Evolutionary conservation across 2,113 vertebrate genomes (phyloP).

Genomic region (Ornithorhynchus anatinus): DNA sequence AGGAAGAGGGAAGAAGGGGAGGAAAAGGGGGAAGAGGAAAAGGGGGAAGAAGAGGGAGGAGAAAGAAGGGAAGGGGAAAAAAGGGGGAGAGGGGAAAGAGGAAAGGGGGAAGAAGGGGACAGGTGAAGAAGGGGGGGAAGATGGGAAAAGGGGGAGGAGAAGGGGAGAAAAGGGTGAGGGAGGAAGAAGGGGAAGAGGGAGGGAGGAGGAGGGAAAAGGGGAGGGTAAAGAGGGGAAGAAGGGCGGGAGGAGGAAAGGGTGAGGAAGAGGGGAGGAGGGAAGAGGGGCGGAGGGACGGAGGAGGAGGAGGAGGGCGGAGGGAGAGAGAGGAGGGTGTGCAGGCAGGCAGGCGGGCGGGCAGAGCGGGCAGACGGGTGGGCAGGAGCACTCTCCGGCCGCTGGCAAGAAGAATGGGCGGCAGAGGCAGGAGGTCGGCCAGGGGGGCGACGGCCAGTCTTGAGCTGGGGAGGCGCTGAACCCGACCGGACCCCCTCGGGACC

Average conservation of each 20-base stretch:
- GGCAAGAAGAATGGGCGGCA: slow-evolving; percentile 49
- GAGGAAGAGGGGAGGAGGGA: too few relatives aligned
- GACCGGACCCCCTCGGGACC: slow-evolving; percentile 36
- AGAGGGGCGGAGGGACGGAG: too few relatives aligned
- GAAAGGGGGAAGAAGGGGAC: not conserved
- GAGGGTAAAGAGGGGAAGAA: too few relatives aligned
- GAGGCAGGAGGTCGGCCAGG: slow-evolving; percentile 20
- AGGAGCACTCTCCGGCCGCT: slow-evolving; percentile 12
- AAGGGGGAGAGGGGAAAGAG: not conserved
- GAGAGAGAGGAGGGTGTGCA: not conserved
- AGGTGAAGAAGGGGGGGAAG: not conserved
- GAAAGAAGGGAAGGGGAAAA: not conserved
- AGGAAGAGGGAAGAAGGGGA: not conserved
- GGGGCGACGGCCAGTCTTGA: slow-evolving; percentile 31
- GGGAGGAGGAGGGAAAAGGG: too few relatives aligned
- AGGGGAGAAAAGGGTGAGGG: too few relatives aligned
- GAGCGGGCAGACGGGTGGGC: not conserved
- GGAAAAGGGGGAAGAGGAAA: not conserved
- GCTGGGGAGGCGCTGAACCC: slow-evolving; percentile 15
- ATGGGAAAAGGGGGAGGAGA: too few relatives aligned
- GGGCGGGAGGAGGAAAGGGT: too few relatives aligned
- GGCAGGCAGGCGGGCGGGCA: not conserved
- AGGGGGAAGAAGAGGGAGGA: not conserved
- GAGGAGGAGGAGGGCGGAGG: too few relatives aligned
- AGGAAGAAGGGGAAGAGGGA: too few relatives aligned